Evolutionary conservation across 2,113 vertebrate species (phyloP).

Genomic region (Sturnus vulgaris): DNA sequence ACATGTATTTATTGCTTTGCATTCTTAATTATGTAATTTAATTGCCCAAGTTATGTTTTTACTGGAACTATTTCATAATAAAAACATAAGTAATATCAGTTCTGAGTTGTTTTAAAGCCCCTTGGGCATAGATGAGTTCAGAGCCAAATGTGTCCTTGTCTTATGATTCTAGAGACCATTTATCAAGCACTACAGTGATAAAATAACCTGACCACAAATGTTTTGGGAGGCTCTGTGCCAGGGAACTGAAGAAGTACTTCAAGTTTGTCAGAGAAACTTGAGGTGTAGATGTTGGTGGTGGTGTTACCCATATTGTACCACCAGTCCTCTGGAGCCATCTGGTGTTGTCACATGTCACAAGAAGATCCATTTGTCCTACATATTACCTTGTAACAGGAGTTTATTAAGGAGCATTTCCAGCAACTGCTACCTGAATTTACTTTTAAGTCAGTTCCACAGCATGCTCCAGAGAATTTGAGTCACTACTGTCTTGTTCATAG

Average conservation of each 20-base stretch:
- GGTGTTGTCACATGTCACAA: not conserved
- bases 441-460: not conserved
- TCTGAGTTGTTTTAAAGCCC: slow-evolving; percentile 13
- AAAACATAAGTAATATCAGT: not conserved
- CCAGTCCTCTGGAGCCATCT: not conserved
- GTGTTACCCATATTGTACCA: not conserved
- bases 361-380: not conserved
- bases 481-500: not conserved
- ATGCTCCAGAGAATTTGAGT: not conserved
- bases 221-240: slow-evolving; percentile 8
- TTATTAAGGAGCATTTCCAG: not conserved
- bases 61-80: slow-evolving; percentile 7
- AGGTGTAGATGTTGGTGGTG: not conserved
- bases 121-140: not conserved
- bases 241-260: not conserved
- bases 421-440: not conserved
- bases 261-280: not conserved
- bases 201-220: not conserved
- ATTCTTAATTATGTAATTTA: slow-evolving; percentile 11
- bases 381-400: not conserved
- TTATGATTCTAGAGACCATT: not conserved
- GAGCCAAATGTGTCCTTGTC: not conserved
- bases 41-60: slow-evolving; percentile 1
- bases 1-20: slow-evolving; percentile 15
- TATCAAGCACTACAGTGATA: slow-evolving; percentile 10